Conservation (phyloP, 2,888 invertebrate species). For the Aspidapion aeneum region DNA sequence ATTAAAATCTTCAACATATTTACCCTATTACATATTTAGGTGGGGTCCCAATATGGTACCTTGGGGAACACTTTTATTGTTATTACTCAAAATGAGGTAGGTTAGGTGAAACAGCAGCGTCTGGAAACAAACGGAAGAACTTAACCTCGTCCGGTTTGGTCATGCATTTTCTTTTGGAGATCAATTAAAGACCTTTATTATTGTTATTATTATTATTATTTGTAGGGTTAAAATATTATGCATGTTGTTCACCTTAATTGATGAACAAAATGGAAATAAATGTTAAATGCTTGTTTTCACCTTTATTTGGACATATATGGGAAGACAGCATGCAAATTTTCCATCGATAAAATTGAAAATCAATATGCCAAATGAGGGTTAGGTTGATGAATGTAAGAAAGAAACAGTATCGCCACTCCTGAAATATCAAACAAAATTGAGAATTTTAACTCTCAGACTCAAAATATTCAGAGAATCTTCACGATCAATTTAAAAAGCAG, state of each 20-base stretch:
- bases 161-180: background rate
- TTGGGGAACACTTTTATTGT: background rate
- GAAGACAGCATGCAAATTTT: background rate
- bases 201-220: background rate
- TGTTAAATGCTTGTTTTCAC: background rate
- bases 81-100: too few species aligned
- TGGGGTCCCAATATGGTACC: background rate
- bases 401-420: too few species aligned
- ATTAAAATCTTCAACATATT: background rate
- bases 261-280: background rate
- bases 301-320: background rate
- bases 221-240: background rate
- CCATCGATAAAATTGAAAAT: background rate
- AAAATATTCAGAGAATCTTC: too few species aligned
- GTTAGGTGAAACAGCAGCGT: too few species aligned
- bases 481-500: too few species aligned
- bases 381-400: too few species aligned
- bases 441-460: too few species aligned
- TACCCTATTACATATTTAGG: background rate
- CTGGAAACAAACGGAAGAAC: too few species aligned
- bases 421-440: too few species aligned
- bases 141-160: too few species aligned
- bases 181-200: too few species aligned
- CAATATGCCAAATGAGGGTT: background rate
- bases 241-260: background rate